These are phyloP conservation scores for Eulemur macaco DNA, from an alignment of 2,113 vertebrate genomes.

Conservation along the genomic window DNA sequence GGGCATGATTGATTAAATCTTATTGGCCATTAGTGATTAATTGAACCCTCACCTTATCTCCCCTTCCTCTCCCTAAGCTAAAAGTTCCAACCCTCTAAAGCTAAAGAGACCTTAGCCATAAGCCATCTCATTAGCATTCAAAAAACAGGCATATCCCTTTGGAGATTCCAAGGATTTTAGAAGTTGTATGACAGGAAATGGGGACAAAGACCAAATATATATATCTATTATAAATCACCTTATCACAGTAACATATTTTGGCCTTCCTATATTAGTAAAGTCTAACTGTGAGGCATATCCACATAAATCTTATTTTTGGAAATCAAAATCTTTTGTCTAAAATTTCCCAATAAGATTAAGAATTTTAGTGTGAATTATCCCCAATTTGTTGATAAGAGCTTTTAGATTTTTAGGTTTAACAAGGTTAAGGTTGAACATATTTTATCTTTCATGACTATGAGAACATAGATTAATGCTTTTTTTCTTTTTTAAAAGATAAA, in stretches of 20 bases:
- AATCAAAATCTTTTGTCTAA: not conserved
- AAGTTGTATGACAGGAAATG: not conserved
- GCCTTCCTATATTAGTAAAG: not conserved
- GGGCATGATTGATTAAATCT: not conserved
- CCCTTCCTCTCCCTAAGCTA: not conserved
- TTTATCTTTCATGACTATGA: not conserved
- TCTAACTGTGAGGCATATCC: not conserved
- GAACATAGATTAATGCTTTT: not conserved
- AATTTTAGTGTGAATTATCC: not conserved
- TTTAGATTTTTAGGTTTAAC: constrained; percentile 5
- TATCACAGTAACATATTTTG: not conserved
- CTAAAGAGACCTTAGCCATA: not conserved
- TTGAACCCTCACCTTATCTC: not conserved
- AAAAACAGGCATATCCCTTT: not conserved
- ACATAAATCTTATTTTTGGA: not conserved
- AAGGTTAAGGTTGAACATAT: not conserved
- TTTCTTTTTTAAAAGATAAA: constrained; percentile 87
- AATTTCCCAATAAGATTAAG: not conserved
- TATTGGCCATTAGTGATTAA: not conserved
- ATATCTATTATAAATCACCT: not conserved
- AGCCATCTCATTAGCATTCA: not conserved
- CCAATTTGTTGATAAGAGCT: not conserved
- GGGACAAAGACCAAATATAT: not conserved
- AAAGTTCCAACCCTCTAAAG: not conserved
- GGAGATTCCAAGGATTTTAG: not conserved